phyloP scores from a whole-genome alignment of 2,113 vertebrate genomes.

The Bos indicus region DNA sequence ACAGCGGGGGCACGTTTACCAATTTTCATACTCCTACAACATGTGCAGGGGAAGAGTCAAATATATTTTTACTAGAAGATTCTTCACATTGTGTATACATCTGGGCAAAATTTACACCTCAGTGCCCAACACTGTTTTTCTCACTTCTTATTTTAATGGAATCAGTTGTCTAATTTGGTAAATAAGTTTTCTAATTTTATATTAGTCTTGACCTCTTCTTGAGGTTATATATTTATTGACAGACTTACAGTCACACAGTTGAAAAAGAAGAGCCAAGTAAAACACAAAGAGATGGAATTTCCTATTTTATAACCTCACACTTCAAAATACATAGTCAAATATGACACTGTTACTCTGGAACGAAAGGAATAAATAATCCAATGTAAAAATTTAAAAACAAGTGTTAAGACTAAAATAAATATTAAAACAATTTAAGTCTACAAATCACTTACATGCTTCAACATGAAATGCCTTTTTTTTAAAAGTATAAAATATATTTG shows the following conservation, averaged over 20 bases:
- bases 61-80: conserved; percentile 66
- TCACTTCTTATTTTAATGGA: conserved; percentile 86
- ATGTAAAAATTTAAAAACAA: conserved; percentile 65
- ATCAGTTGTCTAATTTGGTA: conserved; percentile 77
- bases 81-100: conserved; percentile 68
- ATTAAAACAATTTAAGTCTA: conserved; percentile 46
- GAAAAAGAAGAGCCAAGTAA: conserved; percentile 61
- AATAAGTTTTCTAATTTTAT: conserved; percentile 81
- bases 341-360: conserved; percentile 11
- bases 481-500: conserved; percentile 48
- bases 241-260: conserved; percentile 71
- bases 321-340: conserved; percentile 57
- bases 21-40: conserved; percentile 54
- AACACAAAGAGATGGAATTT: conserved; percentile 50
- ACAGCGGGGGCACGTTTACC: conserved; percentile 52
- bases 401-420: conserved; percentile 57
- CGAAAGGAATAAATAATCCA: conserved; percentile 61
- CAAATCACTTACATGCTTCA: conserved; percentile 41
- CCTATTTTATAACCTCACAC: conserved; percentile 66
- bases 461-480: conserved; percentile 59
- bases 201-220: conserved; percentile 75
- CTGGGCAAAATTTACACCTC: conserved; percentile 80
- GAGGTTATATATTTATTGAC: conserved; percentile 75
- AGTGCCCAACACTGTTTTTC: conserved; percentile 77
- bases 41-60: conserved; percentile 69